Evolutionary conservation across 2,113 vertebrate species (phyloP), one percentile per base, ranked within the genome.

Genomic region (Spea bombifrons): DNA sequence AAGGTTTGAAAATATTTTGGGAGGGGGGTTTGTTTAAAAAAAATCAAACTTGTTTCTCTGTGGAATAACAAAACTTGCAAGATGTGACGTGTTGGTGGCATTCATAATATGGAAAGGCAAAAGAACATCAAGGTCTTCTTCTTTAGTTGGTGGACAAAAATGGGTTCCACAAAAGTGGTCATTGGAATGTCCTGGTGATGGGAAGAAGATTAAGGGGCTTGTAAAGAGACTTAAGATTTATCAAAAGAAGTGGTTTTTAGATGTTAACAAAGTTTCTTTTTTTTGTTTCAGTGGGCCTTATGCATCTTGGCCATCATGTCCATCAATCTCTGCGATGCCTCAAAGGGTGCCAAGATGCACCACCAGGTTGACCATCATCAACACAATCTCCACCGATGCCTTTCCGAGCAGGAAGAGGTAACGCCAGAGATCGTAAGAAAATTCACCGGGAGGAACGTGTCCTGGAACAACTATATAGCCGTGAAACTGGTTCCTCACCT

Each of bases 401-500:
- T 90, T 81, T 91, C 87, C 76, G 52, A 80, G 0, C 4, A 75
- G 0, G 81, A 86, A 0, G 87, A 90, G 4, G 82, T 92, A 2
- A 4, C 65, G 3, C 3, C 17, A 4, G 84, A 81, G 0, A 49
- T 71, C 0, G 85, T 88, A 0, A 5, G 8, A 0, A 82, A 83
- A 0, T 75, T 88, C 15, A 47, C 86, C 69, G 76, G 82, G 3
- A 84, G 78, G 47, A 55, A 49, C 2, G 82, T 85, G 78, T 82
- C 61, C 66, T 90, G 86, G 88, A 83, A 83, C 2, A 86, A 77
- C 7, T 77, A 89, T n/a, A 4, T 80, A 0, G 80, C 90, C 0
- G 85, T 87, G 6, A 83, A 86, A 13, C 52, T 90, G 70, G 91
- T 89, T 73, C 55, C 86, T 0, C 76, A 81, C 13, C 81, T 92